A percentile compares a stretch with the other conserved stretches of the same genome.
phyloP scores from a whole-genome alignment of 1,140 invertebrate genomes.

The Tetramorium alpestre region DNA sequence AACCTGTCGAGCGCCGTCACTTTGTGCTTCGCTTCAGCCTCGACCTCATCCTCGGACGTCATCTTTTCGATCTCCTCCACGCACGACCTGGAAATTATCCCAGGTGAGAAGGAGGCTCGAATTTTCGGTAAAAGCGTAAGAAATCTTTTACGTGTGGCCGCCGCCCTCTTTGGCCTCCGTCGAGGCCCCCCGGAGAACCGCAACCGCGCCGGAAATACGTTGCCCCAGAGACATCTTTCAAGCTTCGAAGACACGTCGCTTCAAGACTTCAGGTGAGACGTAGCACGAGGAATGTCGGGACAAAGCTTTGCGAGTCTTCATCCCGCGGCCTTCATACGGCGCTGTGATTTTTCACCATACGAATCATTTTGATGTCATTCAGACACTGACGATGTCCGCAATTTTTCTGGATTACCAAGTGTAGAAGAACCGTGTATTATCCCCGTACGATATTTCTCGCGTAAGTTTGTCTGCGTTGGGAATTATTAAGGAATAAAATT shows the following conservation, averaged over 20 bases:
- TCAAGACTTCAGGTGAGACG: conserved; percentile 45
- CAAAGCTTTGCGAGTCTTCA: conserved; percentile 38
- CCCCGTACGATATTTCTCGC: neutral
- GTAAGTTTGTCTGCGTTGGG: neutral
- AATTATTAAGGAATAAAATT: conserved; percentile 16
- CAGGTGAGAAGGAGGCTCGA: conserved; percentile 43
- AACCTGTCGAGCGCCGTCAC: conserved; percentile 73
- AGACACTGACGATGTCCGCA: neutral
- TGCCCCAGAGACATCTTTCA: conserved; percentile 73
- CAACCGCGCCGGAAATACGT: conserved; percentile 73
- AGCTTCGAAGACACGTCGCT: conserved; percentile 25
- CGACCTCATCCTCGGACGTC: conserved; percentile 76
- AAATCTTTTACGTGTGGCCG: conserved; percentile 66
- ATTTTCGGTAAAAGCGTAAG: conserved; percentile 38
- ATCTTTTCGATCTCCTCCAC: conserved; percentile 80
- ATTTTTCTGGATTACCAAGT: conserved; percentile 25
- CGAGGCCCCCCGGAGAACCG: conserved; percentile 69
- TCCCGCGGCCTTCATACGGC: conserved; percentile 56
- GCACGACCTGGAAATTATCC: conserved; percentile 72
- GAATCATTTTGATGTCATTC: conserved; percentile 24
- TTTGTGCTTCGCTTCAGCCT: conserved; percentile 61
- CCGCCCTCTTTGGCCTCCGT: conserved; percentile 58
- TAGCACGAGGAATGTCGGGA: conserved; percentile 38
- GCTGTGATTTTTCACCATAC: neutral
- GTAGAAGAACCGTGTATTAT: neutral